Conservation (phyloP, 1,140 invertebrate genomes). For the Kradibia gibbosae region DNA sequence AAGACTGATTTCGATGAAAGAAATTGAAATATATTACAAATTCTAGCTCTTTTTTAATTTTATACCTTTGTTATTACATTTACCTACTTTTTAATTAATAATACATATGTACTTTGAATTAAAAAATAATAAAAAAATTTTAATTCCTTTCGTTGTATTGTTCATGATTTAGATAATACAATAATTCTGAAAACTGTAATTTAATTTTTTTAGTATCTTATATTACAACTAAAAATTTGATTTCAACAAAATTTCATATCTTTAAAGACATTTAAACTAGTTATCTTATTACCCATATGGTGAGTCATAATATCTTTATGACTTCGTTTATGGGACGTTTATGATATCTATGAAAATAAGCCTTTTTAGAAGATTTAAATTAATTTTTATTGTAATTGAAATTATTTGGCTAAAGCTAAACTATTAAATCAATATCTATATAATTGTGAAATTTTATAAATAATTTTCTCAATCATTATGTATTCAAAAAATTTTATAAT, state of each 20-base stretch:
- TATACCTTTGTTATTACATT: too few species aligned
- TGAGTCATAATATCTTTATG: not conserved
- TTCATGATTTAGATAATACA: not conserved
- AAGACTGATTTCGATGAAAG: too few species aligned
- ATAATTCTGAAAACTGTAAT: not conserved
- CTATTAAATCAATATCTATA: not conserved
- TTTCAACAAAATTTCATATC: slow-evolving; percentile 10
- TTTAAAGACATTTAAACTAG: slow-evolving; percentile 12
- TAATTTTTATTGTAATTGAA: not conserved
- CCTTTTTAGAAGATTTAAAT: not conserved
- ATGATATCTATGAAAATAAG: slow-evolving; percentile 10
- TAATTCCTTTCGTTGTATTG: not conserved
- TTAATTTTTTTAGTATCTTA: not conserved
- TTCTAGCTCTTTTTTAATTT: too few species aligned
- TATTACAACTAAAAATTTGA: not conserved
- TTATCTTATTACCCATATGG: not conserved
- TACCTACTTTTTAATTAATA: too few species aligned
- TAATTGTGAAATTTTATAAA: not conserved
- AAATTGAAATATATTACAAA: too few species aligned
- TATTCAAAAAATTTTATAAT: too few species aligned
- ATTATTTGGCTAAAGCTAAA: not conserved
- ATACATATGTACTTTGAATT: too few species aligned
- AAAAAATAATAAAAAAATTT: too few species aligned
- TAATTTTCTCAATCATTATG: too few species aligned
- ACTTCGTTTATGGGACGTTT: not conserved